A percentile compares a stretch with the other conserved stretches of the same genome.
These are phyloP conservation scores for Cheirogaleus medius DNA, from an alignment of 2,113 vertebrate species.

Conservation along the genomic window DNA sequence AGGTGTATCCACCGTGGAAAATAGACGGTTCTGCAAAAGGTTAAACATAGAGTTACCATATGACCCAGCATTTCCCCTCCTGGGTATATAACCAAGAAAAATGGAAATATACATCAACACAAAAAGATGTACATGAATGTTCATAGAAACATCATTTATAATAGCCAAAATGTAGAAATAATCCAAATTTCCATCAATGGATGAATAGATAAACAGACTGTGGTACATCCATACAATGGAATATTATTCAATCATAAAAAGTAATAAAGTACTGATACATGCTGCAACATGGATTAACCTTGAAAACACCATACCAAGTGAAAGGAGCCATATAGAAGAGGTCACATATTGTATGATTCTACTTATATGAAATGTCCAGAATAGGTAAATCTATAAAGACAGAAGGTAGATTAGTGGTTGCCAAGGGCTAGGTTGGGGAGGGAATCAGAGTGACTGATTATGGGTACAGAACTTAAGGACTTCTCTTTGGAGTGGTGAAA, in stretches of 20 bases:
- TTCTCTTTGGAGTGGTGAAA: not conserved
- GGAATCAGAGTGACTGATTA: not conserved
- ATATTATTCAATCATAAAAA: not conserved
- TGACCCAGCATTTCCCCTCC: not conserved
- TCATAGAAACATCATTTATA: not conserved
- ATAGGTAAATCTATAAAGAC: not conserved
- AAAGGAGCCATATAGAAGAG: not conserved
- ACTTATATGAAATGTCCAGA: not conserved
- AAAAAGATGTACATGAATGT: not conserved
- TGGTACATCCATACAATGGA: not conserved
- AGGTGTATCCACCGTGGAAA: not conserved
- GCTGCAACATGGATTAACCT: not conserved
- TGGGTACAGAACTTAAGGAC: not conserved
- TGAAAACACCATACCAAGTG: not conserved
- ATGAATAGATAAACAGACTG: not conserved
- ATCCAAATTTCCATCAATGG: not conserved
- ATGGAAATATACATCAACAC: not conserved
- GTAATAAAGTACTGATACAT: not conserved
- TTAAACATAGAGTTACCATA: not conserved
- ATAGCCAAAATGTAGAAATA: not conserved
- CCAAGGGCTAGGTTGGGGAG: not conserved
- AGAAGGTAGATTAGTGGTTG: not conserved
- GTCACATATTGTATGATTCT: not conserved
- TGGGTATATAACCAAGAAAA: not conserved
- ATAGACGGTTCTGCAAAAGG: not conserved